Evolutionary conservation across 2,113 vertebrate genomes (phyloP), one percentile per base, ranked within the genome.

Genomic region (Verasper variegatus): DNA sequence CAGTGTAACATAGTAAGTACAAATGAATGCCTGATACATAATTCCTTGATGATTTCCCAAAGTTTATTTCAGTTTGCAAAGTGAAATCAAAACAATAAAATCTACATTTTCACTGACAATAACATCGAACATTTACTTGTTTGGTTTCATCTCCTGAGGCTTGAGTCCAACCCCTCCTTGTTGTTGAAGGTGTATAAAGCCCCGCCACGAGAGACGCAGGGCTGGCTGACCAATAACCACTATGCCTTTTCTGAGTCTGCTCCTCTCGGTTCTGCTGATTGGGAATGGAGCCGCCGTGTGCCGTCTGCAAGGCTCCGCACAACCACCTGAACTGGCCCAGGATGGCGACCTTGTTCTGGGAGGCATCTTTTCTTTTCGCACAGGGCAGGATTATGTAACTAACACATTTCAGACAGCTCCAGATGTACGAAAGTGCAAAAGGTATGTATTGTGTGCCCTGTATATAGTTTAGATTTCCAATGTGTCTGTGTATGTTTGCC

Each of bases 361-460:
- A 68, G 94, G 93, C 74, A 93, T 95, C 77, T 95, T 95, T 85
- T 95, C 94, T 56, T 95, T 95, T 77, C 92, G 89, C 58, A 94
- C 93, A 26, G 79, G 83, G 51, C 93, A 94, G 73, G 84, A 93
- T 55, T 83, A 89, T 62, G 74, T 87, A n/a, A 64, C 60, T 51
- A 76, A 94, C 68, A 84, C 87, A 59, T 95, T 94, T 84, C 70
- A 88, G 71, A 83, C 27, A 42, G 73, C 92, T 73, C 94, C 94
- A 66, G 64, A 81, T 71, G 54, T 75, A 35, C 76, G 92, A 11
- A 87, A 86, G 86, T 95, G 94, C 75, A 91, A 89, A 20, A 85
- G 92, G 94, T 95, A 93, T 75, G 94, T 92, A 66, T 40, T 64
- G 0, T 24, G 45, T 12, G 9, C 10, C 2, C 11, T 49, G 5